phyloP scores from a whole-genome alignment of 2,797 vertebrate genomes.

The Tragopan temminckii region DNA sequence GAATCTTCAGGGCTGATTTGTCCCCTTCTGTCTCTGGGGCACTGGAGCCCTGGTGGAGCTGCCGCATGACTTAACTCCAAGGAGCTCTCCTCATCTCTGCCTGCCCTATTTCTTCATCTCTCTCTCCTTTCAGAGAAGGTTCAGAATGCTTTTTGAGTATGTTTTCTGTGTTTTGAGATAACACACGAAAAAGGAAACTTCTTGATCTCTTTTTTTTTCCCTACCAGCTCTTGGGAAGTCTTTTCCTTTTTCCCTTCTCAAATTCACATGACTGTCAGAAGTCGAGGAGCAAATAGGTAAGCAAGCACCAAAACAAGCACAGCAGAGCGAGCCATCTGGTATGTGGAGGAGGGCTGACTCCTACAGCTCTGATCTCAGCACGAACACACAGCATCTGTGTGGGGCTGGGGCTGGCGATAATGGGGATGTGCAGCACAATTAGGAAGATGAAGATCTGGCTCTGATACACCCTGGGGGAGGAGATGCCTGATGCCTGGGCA shows the following conservation, averaged over 20 bases:
- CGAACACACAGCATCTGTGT: conserved; percentile 50
- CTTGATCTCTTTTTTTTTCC: background rate
- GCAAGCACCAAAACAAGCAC: conserved; percentile 36
- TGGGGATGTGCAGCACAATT: conserved; percentile 15
- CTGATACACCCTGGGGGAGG: background rate
- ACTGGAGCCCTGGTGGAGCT: background rate
- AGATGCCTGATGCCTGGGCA: background rate
- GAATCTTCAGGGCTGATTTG: background rate
- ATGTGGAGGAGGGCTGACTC: conserved; percentile 72
- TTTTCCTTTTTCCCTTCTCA: conserved; percentile 1
- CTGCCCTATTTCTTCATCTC: background rate
- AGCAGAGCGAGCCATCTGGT: conserved; percentile 67
- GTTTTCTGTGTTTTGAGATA: conserved; percentile 26
- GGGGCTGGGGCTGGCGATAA: background rate
- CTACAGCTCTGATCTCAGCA: conserved; percentile 68
- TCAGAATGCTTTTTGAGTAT: background rate
- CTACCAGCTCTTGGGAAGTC: background rate
- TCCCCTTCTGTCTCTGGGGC: background rate
- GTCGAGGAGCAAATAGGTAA: conserved; percentile 57
- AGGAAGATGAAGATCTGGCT: conserved; percentile 20
- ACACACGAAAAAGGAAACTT: conserved; percentile 1
- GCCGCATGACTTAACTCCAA: background rate
- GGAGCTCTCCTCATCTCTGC: background rate
- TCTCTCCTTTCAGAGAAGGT: background rate
- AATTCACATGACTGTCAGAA: conserved; percentile 61